Conservation (phyloP, 2,888 invertebrate genomes). For the Harmothoe impar region DNA sequence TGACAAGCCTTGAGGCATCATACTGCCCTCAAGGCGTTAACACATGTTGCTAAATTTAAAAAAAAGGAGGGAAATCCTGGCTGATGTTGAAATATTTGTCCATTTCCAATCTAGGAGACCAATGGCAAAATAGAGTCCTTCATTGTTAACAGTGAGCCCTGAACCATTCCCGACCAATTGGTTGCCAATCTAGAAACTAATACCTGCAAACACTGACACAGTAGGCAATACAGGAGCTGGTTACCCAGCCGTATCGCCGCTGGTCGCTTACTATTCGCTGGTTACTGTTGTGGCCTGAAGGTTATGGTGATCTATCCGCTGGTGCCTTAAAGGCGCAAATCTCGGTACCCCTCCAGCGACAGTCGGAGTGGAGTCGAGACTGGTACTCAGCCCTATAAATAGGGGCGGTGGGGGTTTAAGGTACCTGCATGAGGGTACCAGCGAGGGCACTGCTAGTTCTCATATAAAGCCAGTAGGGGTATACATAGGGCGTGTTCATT, state of each 20-base stretch:
- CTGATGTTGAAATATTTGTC: neutral
- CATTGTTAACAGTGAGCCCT: neutral
- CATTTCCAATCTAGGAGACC: neutral
- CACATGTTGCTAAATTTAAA: too few species aligned
- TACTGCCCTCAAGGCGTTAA: too few species aligned
- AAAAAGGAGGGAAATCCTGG: too few species aligned
- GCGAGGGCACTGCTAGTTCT: too few species aligned
- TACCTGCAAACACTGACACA: neutral
- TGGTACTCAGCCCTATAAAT: too few species aligned
- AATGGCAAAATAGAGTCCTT: neutral
- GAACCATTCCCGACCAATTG: neutral
- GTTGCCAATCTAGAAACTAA: neutral
- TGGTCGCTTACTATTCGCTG: neutral
- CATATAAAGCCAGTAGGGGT: too few species aligned
- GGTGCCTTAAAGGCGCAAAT: neutral
- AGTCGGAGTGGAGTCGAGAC: too few species aligned
- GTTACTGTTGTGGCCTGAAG: neutral
- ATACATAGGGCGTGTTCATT: too few species aligned
- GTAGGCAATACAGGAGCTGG: neutral
- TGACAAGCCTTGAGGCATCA: too few species aligned
- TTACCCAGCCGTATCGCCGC: neutral
- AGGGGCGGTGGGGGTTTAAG: too few species aligned
- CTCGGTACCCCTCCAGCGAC: too few species aligned
- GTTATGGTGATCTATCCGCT: constrained; percentile 29
- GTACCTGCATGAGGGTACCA: neutral